Percentiles rank a stretch among this genome's conserved stretches.
Conservation (phyloP, 1,140 invertebrate genomes). For the Halictus rubicundus region DNA sequence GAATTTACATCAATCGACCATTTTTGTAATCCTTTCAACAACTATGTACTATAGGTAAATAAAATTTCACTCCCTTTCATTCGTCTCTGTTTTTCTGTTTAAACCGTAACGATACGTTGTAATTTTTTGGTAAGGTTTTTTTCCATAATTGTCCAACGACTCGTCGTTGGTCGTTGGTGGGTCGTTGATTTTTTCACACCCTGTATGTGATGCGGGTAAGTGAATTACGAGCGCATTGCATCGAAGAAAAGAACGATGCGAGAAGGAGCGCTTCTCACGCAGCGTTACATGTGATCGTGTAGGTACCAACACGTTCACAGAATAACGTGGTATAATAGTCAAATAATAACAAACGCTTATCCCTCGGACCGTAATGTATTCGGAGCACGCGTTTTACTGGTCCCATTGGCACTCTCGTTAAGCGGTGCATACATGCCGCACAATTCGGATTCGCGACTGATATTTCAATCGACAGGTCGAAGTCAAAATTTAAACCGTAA, state of each 20-base stretch:
- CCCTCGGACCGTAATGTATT: constrained; percentile 55
- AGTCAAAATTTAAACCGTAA: not conserved
- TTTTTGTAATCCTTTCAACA: too few relatives aligned
- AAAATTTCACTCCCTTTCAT: too few relatives aligned
- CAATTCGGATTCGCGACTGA: constrained; percentile 33
- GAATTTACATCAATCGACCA: too few relatives aligned
- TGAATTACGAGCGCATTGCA: constrained; percentile 35
- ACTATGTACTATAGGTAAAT: too few relatives aligned
- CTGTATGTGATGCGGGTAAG: constrained; percentile 16
- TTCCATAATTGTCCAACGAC: too few relatives aligned
- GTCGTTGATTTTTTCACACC: too few relatives aligned
- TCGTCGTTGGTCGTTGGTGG: too few relatives aligned
- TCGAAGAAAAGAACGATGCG: constrained; percentile 21
- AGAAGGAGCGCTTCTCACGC: constrained; percentile 22
- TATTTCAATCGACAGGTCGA: constrained; percentile 26
- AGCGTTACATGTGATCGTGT: constrained; percentile 11
- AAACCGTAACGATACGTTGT: too few relatives aligned
- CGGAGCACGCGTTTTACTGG: constrained; percentile 61
- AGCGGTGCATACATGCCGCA: constrained; percentile 11
- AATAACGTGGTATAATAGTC: constrained; percentile 39
- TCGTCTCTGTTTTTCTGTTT: too few relatives aligned
- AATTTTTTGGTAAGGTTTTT: too few relatives aligned
- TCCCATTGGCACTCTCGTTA: constrained; percentile 35
- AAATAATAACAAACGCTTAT: constrained; percentile 60
- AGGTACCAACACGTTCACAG: constrained; percentile 14